phyloP scores from a whole-genome alignment of 2,888 invertebrate genomes.

The Acleris cristana region DNA sequence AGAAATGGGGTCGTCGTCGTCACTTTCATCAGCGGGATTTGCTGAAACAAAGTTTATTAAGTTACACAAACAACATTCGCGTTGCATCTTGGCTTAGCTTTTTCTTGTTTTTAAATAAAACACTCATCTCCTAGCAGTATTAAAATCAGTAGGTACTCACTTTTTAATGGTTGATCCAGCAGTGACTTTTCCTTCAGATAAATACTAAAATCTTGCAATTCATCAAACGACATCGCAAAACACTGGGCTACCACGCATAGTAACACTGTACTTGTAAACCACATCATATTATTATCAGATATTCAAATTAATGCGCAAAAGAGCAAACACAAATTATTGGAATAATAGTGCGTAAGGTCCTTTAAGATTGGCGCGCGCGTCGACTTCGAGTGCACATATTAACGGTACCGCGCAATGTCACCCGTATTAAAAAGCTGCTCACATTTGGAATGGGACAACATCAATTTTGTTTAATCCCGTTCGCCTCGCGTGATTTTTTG shows the following conservation, averaged over 20 bases:
- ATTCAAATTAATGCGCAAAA: background rate
- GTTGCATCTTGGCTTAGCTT: background rate
- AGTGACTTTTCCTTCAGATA: conserved; percentile 70
- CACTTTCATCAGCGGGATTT: conserved; percentile 56
- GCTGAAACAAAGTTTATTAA: conserved; percentile 16
- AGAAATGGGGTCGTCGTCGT: conserved; percentile 63
- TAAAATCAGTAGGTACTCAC: conserved; percentile 54
- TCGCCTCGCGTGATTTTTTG: conserved; percentile 64
- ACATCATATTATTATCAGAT: conserved; percentile 55
- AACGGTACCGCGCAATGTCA: conserved; percentile 19
- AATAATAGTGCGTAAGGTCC: background rate
- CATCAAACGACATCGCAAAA: conserved; percentile 62
- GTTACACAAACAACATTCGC: background rate
- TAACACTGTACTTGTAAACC: conserved; percentile 55
- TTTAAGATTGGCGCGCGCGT: conserved; percentile 2
- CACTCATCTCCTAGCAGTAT: background rate
- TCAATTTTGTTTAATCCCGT: conserved; percentile 45
- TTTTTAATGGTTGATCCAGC: conserved; percentile 73
- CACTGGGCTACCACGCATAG: conserved; percentile 63
- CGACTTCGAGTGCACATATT: conserved; percentile 5
- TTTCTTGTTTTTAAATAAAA: background rate
- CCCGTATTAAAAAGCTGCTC: conserved; percentile 34
- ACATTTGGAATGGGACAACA: conserved; percentile 26
- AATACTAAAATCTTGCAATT: conserved; percentile 73
- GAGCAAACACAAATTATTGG: background rate